Evolutionary conservation across 2,888 invertebrate genomes (phyloP), one percentile per base, ranked within the genome.

Genomic region (Melitaea athalia): DNA sequence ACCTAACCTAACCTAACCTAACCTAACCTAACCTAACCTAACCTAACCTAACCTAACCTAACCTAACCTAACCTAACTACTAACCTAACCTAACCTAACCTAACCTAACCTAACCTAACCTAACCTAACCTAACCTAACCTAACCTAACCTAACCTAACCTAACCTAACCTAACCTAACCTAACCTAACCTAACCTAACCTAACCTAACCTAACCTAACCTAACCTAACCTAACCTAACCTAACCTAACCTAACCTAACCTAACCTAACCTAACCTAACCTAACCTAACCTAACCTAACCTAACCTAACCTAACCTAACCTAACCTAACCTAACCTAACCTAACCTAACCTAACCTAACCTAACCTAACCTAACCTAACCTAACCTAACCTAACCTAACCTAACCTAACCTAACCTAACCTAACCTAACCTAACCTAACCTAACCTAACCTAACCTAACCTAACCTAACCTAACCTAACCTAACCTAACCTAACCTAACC

Each of bases 121-220:
- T 45, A 45, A 45, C 45, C 45, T 67, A 67, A 67, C 66, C 66
- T n/a, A n/a, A n/a, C n/a, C n/a, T n/a, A n/a, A n/a, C n/a, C n/a
- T n/a, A n/a, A n/a, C n/a, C n/a, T n/a, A n/a, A n/a, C n/a, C n/a
- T n/a, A n/a, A n/a, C n/a, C n/a, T n/a, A n/a, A n/a, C n/a, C n/a
- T 67, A 67, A 61, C 66, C 61, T 61, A 67, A 61, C 66, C 61
- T 61, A 67, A 61, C 66, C 61, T 61, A 67, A 61, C 68, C 64
- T 64, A 68, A 64, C 68, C 68, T 68, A 68, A 68, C 68, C 68
- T 68, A 68, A 68, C 68, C 68, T 68, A 68, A 68, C 68, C 68
- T 68, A 68, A 68, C 68, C 68, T 68, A 68, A 68, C 68, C 68
- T 68, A 68, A 68, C 68, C 68, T 68, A 68, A 68, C 68, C 68